These are phyloP conservation scores for Tetropium fuscum DNA, from an alignment of 2,888 invertebrate genomes.

Conservation along the genomic window DNA sequence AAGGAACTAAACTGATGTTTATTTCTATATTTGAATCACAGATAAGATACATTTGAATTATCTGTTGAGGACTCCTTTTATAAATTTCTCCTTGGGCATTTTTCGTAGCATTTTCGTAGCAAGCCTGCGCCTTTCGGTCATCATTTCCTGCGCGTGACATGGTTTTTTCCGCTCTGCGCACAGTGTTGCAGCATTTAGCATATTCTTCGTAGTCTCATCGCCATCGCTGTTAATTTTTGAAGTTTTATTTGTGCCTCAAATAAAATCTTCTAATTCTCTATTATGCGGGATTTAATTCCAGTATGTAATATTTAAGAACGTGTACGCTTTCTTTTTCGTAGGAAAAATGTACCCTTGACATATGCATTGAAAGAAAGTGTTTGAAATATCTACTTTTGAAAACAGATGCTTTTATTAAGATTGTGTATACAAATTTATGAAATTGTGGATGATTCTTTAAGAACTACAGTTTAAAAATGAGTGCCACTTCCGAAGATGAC, in stretches of 20 bases:
- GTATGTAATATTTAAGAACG: neutral
- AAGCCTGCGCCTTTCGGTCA: neutral
- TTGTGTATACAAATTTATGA: constrained; percentile 26
- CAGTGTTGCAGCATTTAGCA: constrained; percentile 51
- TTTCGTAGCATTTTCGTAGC: constrained; percentile 4
- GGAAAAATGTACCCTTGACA: neutral
- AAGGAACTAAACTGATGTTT: too few species aligned
- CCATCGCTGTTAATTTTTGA: constrained; percentile 46
- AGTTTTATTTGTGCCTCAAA: constrained; percentile 39
- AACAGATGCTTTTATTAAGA: constrained; percentile 38
- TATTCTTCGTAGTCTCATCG: constrained; percentile 40
- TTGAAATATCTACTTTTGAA: constrained; percentile 22
- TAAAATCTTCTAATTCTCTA: constrained; percentile 15
- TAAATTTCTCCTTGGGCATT: too few species aligned
- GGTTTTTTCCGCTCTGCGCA: constrained; percentile 43
- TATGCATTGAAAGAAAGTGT: neutral
- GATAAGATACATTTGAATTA: too few species aligned
- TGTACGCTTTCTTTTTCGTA: neutral
- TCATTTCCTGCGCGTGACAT: neutral
- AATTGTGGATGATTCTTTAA: constrained; percentile 21
- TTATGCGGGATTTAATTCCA: constrained; percentile 15
- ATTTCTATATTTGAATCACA: too few species aligned
- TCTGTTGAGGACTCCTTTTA: too few species aligned
- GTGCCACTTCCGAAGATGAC: constrained; percentile 67
- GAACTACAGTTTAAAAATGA: constrained; percentile 55